A percentile compares a stretch with the other conserved stretches of the same genome.
These are phyloP conservation scores for Serrognathus titanus DNA, from an alignment of 2,888 invertebrate species.

Conservation along the genomic window DNA sequence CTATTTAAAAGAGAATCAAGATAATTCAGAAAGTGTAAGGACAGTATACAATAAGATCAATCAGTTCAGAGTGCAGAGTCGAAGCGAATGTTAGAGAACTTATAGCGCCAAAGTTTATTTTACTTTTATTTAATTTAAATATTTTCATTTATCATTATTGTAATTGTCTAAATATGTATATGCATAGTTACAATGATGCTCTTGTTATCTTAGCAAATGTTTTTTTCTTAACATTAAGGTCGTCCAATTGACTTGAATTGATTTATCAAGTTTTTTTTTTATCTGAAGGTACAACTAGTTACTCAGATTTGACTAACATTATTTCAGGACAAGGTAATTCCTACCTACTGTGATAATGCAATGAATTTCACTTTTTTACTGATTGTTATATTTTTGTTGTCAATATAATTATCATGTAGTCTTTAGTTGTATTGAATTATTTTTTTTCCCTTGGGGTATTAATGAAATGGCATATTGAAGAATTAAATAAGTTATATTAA, in stretches of 20 bases:
- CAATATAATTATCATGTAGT: no score
- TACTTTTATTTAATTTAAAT: neutral
- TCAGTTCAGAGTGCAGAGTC: slow-evolving; percentile 33
- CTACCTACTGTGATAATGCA: slow-evolving; percentile 18
- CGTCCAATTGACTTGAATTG: neutral
- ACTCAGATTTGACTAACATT: slow-evolving; percentile 13
- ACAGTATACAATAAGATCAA: slow-evolving; percentile 39
- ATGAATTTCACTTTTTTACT: neutral
- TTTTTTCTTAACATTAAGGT: neutral
- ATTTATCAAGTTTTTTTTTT: neutral
- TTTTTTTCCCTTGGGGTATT: no score
- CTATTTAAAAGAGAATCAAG: slow-evolving; percentile 41
- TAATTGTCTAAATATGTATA: slow-evolving; percentile 9
- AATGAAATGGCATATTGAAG: no score
- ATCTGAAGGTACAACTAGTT: slow-evolving; percentile 8
- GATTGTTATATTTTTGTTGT: no score
- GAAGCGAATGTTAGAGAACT: slow-evolving; percentile 7
- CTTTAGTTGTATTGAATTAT: no score
- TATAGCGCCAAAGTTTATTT: slow-evolving; percentile 16
- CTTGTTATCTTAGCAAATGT: neutral
- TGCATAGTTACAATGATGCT: neutral
- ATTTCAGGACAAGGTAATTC: slow-evolving; percentile 17
- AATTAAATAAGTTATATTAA: no score
- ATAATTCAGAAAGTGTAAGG: slow-evolving; percentile 38
- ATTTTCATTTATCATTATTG: neutral